These are phyloP conservation scores for Epiblema foenella DNA, from an alignment of 2,888 invertebrate genomes.

Conservation along the genomic window DNA sequence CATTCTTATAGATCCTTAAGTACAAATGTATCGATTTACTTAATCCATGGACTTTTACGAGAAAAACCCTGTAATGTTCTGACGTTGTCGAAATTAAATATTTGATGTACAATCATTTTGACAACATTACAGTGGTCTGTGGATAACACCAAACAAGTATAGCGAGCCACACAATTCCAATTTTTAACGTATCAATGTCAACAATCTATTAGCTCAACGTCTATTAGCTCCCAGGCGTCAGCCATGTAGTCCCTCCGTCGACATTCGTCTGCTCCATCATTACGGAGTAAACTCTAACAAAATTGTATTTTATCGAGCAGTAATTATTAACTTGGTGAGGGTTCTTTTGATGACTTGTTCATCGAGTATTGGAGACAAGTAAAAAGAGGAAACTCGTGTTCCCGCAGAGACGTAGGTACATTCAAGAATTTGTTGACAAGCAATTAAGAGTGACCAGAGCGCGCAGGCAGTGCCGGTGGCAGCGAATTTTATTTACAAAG, in stretches of 20 bases:
- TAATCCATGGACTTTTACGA: neutral
- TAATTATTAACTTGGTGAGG: slow-evolving; percentile 52
- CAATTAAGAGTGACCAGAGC: slow-evolving; percentile 70
- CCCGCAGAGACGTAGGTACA: slow-evolving; percentile 65
- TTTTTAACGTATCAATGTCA: slow-evolving; percentile 33
- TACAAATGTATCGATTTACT: neutral
- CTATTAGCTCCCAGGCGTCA: slow-evolving; percentile 22
- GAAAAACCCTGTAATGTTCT: neutral
- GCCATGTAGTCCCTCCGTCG: slow-evolving; percentile 14
- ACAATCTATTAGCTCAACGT: slow-evolving; percentile 25
- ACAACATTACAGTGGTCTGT: too few relatives aligned
- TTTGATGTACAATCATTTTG: neutral
- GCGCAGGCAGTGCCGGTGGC: slow-evolving; percentile 55
- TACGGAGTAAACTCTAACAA: slow-evolving; percentile 35
- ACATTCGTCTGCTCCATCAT: slow-evolving; percentile 16
- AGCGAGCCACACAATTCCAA: slow-evolving; percentile 6
- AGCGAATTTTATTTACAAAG: slow-evolving; percentile 51
- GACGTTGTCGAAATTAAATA: neutral
- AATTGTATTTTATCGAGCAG: slow-evolving; percentile 34
- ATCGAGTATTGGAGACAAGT: slow-evolving; percentile 65
- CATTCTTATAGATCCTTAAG: neutral
- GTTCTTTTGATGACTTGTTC: slow-evolving; percentile 70
- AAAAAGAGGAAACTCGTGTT: slow-evolving; percentile 72
- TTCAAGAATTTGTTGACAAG: slow-evolving; percentile 80
- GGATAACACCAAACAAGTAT: neutral